Conservation (phyloP, 2,797 vertebrate genomes). For the Megalops cyprinoides region DNA sequence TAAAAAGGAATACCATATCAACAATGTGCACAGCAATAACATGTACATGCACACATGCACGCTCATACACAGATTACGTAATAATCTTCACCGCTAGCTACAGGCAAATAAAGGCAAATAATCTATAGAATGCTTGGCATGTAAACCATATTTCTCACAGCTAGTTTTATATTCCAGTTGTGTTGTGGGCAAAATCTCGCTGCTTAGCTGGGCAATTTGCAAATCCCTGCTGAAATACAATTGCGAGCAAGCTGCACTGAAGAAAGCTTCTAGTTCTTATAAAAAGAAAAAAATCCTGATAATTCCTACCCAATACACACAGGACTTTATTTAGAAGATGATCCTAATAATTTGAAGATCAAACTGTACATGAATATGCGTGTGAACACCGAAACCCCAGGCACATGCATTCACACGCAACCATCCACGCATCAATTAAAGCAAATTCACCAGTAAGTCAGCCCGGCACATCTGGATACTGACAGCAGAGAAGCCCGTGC, state of each 20-base stretch:
- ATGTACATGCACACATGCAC: too few relatives aligned
- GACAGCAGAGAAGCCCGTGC: background rate
- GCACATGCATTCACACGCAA: background rate
- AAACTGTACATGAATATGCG: background rate
- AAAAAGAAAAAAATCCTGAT: background rate
- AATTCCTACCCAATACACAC: background rate
- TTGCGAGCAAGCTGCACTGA: background rate
- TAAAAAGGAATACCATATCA: conserved; percentile 1
- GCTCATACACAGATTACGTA: too few relatives aligned
- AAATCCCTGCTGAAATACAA: background rate
- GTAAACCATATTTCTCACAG: background rate
- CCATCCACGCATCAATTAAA: background rate
- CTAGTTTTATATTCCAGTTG: background rate
- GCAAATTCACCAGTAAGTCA: background rate
- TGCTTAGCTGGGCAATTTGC: background rate
- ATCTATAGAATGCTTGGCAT: background rate
- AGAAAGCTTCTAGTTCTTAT: background rate
- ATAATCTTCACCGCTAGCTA: too few relatives aligned
- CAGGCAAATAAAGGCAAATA: too few relatives aligned
- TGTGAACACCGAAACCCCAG: background rate
- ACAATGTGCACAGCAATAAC: background rate
- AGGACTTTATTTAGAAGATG: background rate
- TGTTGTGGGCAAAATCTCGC: background rate
- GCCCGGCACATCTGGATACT: background rate
- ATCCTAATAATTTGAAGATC: background rate